Evolutionary conservation across 2,888 invertebrate genomes (phyloP), one percentile per base, ranked within the genome.

Genomic region (Dolichomitus sp.): DNA sequence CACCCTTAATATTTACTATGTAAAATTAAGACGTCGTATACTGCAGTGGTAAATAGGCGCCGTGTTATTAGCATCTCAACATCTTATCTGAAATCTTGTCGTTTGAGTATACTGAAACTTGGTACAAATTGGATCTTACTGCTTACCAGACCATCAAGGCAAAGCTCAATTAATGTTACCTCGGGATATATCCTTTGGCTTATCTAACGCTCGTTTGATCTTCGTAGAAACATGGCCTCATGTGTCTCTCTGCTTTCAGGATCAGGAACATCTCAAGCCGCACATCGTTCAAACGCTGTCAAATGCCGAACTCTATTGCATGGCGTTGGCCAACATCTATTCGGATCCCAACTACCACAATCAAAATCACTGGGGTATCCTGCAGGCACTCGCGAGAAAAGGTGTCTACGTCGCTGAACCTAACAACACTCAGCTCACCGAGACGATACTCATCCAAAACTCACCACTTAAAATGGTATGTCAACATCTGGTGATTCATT

Each of bases 271-370:
- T 94, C 95, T 99, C 90, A 99, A 99, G 94, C 99, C 99, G 72
- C 97, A 97, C 93, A 97, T 99, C 93, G 97, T 97, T 86, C 98
- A 98, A 89, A 96, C 97, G 73, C 95, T 99, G 93, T 98, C 98
- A 89, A 98, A 97, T 95, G 98, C 98, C 88, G 98, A 99, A 94
- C 95, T 99, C 86, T 99, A 99, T 95, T 99, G 99, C 94, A 95
- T 97, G 94, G 98, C 99, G 80, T 95, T 99, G 94, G 97, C 98
- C 90, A 98, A 98, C 95, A 97, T 99, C 95, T 99, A 99, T 95
- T 98, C 98, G 85, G 99, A 99, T 95, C 98, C 98, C 84, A 98
- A 98, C 95, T 98, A 98, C 95, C 97, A 98, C 95, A 98, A 97
- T 94, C 96, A 98, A 90, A 99, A 98, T 95, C 99, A 99, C 94